Evolutionary conservation across 2,888 invertebrate genomes (phyloP), one percentile per base, ranked within the genome.

Genomic region (Baronia brevicornis): DNA sequence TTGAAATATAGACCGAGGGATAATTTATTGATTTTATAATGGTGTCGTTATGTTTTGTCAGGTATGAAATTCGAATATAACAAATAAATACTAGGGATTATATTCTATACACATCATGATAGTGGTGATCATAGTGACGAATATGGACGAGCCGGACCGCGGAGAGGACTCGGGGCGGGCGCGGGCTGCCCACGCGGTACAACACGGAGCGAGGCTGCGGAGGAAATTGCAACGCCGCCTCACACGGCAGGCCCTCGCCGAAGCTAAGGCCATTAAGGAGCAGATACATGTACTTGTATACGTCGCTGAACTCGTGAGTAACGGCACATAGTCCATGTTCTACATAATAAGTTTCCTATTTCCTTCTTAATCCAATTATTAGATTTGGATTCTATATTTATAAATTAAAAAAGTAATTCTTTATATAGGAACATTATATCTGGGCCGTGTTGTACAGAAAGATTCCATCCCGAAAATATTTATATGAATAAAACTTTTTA

Each of bases 221-320:
- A 86, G 91, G 48, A 94, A 94, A 68, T 79, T 94, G 39, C 91
- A 91, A 65, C 84, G 91, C 1, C 80, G 93, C 28, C 79, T 94
- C 33, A 94, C 94, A 2, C 85, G 90, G 43, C 88, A 93, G 55
- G 94, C 94, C 2, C 72, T 94, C 18, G 89, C 89, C 0, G 94
- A 94, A 61, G 93, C 93, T 6, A 89, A 90, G 59, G 93, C 93
- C 0, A 84, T 94, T 30, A 92, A 90, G 62, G 90, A 93, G 41
- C 93, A 94, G 63, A 91, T 94, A 21, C 89, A 93, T 49, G 89
- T 93, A 39, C 84, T 94, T 11, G 86, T 90, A 23, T 93, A 93
- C 60, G 90, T 93, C 5, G 90, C 90, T 8, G 93, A 94, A 75
- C 64, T 94, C 86, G 94, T 94, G 61, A 86, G 86, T 53, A 10